Base-by-base conservation (phyloP, 2,113 vertebrate species). In the Aspidoscelis tigris region DNA sequence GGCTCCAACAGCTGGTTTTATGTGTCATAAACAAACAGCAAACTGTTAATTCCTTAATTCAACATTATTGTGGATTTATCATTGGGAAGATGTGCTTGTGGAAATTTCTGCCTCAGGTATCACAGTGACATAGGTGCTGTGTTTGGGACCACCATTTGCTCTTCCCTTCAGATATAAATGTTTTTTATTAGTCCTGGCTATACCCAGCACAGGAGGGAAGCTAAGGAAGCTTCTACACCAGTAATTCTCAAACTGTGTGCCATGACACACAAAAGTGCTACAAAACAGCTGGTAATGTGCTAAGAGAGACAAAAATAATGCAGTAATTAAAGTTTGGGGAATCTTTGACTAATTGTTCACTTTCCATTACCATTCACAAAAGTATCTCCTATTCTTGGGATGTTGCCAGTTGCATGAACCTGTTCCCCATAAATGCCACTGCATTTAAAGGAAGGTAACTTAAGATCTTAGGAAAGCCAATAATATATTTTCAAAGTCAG, bases 371-470 rank as follows among this genome's bases (percentile, higher is more conserved):
- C 83, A 76, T 84, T 65, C 12, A 71, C 70, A 74, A 83, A 24
- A 21, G 89, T 77, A 81, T 87, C 65, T 86, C 14, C 0, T 21
- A 61, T 88, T 73, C 74, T 83, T 78, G 86, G 91, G 80, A 70
- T 86, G 86, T 65, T 83, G 21, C 76, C 89, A 93, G 89, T 79
- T 88, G 90, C 82, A 86, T 87, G 77, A 90, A 85, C 8, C 84
- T 80, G 75, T 88, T 92, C 84, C 90, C 86, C 82, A 88, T 88
- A 89, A 90, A 85, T 90, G 88, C 64, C 87, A 86, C 81, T 89
- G 44, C 75, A 85, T 90, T 87, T 88, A 89, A 90, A 88, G 47
- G 92, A 92, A 78, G 89, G 89, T 87, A 91, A 91, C 69, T 82
- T 68, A 80, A 0, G 0, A 43, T 74, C 72, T 74, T 94, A 87